These are phyloP conservation scores for Ceratitis capitata DNA, from an alignment of 1,140 invertebrate genomes.

Conservation along the genomic window DNA sequence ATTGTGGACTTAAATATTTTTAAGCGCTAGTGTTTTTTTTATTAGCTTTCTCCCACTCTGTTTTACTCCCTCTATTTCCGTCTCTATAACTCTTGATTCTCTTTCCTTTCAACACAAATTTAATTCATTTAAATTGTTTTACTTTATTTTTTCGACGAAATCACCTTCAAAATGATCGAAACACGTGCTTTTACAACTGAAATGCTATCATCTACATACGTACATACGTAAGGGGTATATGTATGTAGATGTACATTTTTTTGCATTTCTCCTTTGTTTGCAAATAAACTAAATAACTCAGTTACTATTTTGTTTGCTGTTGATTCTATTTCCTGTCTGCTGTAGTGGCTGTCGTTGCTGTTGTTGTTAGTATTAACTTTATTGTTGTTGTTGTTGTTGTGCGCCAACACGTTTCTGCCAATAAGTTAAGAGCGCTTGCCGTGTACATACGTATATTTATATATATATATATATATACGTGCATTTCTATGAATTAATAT, in stretches of 20 bases:
- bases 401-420: background rate
- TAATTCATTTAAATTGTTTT: background rate
- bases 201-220: background rate
- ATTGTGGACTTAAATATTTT: too few relatives aligned
- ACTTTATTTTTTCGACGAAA: background rate
- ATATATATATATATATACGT: background rate
- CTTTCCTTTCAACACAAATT: background rate
- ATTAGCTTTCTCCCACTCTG: background rate
- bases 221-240: background rate
- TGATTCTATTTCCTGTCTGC: background rate
- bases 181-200: background rate
- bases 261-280: background rate
- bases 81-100: background rate
- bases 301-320: slow-evolving; percentile 19
- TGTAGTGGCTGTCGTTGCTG: background rate
- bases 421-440: background rate
- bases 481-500: background rate
- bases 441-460: background rate
- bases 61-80: background rate
- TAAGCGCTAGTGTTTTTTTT: background rate
- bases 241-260: background rate
- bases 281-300: slow-evolving; percentile 10
- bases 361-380: too few relatives aligned
- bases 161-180: background rate
- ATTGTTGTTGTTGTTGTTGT: background rate